phyloP scores from a whole-genome alignment of 1,140 invertebrate species.

The Bombus ignitus region DNA sequence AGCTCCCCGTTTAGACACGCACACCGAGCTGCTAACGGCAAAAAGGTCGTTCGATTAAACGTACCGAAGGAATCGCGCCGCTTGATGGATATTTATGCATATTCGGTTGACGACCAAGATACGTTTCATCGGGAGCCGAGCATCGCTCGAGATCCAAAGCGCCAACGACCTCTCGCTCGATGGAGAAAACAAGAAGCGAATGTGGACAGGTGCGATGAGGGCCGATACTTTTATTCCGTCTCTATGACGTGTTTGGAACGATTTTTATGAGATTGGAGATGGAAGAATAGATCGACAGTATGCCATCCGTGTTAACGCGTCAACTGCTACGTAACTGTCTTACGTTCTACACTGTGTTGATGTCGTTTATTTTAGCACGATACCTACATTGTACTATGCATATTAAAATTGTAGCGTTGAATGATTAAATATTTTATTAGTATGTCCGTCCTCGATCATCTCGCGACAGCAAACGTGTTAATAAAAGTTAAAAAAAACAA shows the following conservation, averaged over 20 bases:
- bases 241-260: too few relatives aligned
- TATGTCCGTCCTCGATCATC: neutral
- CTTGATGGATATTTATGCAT: conserved; percentile 35
- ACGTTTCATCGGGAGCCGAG: neutral
- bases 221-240: neutral
- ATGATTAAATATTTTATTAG: neutral
- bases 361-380: neutral
- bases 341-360: too few relatives aligned
- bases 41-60: conserved; percentile 38
- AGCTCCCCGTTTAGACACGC: conserved; percentile 52
- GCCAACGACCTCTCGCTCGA: neutral
- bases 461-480: too few relatives aligned
- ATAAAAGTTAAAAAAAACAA: too few relatives aligned
- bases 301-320: too few relatives aligned
- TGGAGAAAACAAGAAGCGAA: neutral
- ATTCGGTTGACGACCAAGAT: neutral
- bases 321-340: too few relatives aligned
- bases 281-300: neutral
- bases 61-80: conserved; percentile 33
- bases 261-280: neutral
- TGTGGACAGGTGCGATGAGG: neutral
- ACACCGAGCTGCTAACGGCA: conserved; percentile 31
- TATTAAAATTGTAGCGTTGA: neutral
- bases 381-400: neutral
- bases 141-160: neutral